Conservation (phyloP, 1,140 invertebrate species). For the Uloborus diversus region DNA sequence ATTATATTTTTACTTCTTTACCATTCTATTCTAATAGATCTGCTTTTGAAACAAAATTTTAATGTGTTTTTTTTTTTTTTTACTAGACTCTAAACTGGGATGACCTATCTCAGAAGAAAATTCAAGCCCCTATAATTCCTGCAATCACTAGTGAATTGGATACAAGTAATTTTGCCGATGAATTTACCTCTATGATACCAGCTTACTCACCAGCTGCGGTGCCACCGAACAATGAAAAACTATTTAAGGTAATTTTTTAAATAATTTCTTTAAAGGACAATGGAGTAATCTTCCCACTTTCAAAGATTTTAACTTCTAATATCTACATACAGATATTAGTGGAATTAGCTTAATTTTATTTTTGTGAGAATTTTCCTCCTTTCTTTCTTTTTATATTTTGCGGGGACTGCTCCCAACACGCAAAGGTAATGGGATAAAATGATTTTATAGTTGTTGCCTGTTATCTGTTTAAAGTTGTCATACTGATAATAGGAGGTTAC, state of each 20-base stretch:
- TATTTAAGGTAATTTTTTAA: conserved; percentile 90
- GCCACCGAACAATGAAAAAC: conserved; percentile 83
- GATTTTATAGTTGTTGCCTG: no score
- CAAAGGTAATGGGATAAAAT: no score
- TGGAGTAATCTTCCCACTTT: neutral
- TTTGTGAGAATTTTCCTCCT: neutral
- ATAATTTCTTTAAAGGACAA: no score
- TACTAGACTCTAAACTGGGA: conserved; percentile 78
- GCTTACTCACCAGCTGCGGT: conserved; percentile 90
- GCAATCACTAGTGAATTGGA: conserved; percentile 79
- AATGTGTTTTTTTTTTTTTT: conserved; percentile 24
- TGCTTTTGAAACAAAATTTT: no score
- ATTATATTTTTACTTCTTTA: no score
- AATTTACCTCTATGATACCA: conserved; percentile 91
- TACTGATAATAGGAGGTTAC: no score
- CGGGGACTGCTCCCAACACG: no score
- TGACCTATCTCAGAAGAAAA: conserved; percentile 75
- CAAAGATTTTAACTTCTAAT: neutral
- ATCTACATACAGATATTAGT: neutral
- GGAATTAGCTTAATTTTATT: neutral
- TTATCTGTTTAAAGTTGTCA: no score
- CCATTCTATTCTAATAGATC: no score
- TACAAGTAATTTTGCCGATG: conserved; percentile 94
- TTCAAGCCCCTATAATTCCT: conserved; percentile 84
- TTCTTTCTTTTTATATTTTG: neutral